These are phyloP conservation scores for Ectropis crepuscularia DNA, from an alignment of 2,888 invertebrate species.

Conservation along the genomic window DNA sequence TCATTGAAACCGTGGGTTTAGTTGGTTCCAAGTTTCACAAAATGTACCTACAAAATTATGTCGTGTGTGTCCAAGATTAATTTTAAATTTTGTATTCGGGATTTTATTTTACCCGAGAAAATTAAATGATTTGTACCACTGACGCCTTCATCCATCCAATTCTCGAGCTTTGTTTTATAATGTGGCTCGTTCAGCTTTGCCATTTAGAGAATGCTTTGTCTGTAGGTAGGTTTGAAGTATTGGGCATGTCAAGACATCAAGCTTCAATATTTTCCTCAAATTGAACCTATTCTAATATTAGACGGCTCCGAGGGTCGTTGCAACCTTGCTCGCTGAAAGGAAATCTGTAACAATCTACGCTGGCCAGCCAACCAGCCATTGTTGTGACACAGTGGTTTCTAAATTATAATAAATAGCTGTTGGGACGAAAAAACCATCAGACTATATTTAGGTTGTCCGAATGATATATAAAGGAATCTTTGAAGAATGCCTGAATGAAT, in stretches of 20 bases:
- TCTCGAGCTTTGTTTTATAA: too few species aligned
- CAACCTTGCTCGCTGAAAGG: conserved; percentile 65
- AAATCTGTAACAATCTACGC: conserved; percentile 64
- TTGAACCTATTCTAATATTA: conserved; percentile 41
- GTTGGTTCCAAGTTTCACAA: too few species aligned
- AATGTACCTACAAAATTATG: too few species aligned
- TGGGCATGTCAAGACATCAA: conserved; percentile 5
- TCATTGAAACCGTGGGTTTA: too few species aligned
- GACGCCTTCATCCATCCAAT: too few species aligned
- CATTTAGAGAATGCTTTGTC: too few species aligned
- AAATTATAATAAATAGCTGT: conserved; percentile 44
- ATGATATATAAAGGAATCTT: not conserved
- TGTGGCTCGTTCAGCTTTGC: too few species aligned
- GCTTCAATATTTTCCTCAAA: conserved; percentile 34
- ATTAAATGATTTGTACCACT: too few species aligned
- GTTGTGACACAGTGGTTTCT: conserved; percentile 63
- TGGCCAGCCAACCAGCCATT: conserved; percentile 43
- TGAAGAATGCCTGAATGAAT: not conserved
- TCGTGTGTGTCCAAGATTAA: too few species aligned
- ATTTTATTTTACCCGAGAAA: too few species aligned
- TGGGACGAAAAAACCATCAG: conserved; percentile 12
- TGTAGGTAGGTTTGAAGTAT: not conserved
- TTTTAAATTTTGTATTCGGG: too few species aligned
- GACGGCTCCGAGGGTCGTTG: conserved; percentile 49
- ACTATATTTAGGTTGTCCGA: not conserved